Conservation (phyloP, 2,797 vertebrate species). For the Gadopsis bispinosus region DNA sequence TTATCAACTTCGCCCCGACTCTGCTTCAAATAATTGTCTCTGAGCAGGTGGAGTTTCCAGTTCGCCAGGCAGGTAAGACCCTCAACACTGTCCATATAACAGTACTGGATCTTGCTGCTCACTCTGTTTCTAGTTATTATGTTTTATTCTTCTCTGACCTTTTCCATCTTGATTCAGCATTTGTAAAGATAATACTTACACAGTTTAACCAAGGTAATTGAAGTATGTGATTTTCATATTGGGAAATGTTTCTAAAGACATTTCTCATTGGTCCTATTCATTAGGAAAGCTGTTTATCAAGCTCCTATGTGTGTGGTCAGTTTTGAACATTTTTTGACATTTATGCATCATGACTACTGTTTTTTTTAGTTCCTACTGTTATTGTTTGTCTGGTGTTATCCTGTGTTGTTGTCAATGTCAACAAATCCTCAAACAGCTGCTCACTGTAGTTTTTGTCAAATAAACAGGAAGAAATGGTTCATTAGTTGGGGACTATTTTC, state of each 20-base stretch:
- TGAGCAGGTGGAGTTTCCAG: slow-evolving; percentile 97
- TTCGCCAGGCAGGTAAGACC: slow-evolving; percentile 95
- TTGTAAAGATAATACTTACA: neutral
- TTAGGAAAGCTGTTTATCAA: neutral
- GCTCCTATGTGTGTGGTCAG: neutral
- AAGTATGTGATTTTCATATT: neutral
- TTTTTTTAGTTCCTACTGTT: too few species aligned
- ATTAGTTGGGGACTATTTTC: too few species aligned
- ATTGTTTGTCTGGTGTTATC: neutral
- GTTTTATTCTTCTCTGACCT: neutral
- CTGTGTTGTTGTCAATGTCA: too few species aligned
- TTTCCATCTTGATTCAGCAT: neutral
- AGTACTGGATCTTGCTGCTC: neutral
- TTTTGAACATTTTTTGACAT: neutral
- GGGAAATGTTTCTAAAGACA: neutral
- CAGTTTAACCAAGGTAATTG: neutral
- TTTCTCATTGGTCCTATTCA: neutral
- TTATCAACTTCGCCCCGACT: slow-evolving; percentile 98
- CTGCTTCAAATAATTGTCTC: slow-evolving; percentile 97
- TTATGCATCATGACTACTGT: neutral
- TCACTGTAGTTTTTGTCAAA: too few species aligned
- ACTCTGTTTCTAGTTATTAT: too few species aligned
- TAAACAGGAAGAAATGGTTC: too few species aligned
- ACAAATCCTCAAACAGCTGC: too few species aligned
- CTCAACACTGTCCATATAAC: neutral